Percentiles rank a stretch among this genome's conserved stretches.
Evolutionary conservation across 2,888 invertebrate species (phyloP).

Genomic region (Eupithecia abbreviata): DNA sequence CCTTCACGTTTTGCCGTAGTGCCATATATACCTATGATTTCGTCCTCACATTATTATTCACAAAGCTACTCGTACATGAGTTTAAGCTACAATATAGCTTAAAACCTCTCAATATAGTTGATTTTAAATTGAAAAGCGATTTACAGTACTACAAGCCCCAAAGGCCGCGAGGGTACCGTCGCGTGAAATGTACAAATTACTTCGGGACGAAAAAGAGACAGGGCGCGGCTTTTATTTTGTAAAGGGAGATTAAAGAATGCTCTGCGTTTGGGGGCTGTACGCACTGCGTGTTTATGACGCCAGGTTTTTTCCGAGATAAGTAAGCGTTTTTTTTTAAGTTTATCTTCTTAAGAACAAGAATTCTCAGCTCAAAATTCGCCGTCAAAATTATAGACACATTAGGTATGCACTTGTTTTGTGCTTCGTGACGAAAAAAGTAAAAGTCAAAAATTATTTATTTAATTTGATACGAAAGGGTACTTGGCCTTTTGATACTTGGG

Average conservation of each 20-base stretch:
- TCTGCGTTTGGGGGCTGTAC: constrained; percentile 35
- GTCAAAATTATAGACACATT: background rate
- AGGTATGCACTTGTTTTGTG: too few species aligned
- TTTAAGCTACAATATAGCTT: background rate
- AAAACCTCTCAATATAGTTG: constrained; percentile 9
- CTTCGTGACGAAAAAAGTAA: too few species aligned
- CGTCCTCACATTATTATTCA: background rate
- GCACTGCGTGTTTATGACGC: constrained; percentile 32
- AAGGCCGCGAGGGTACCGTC: constrained; percentile 22
- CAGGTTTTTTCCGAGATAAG: background rate
- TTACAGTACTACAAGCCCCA: constrained; percentile 9
- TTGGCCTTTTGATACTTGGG: too few species aligned
- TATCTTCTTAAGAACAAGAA: too few species aligned
- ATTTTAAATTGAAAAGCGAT: constrained; percentile 16
- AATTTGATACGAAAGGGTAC: too few species aligned
- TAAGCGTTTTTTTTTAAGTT: background rate
- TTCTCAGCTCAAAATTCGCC: too few species aligned
- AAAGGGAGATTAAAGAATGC: constrained; percentile 49
- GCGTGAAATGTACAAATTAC: constrained; percentile 43
- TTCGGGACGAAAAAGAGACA: constrained; percentile 29
- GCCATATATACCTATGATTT: background rate
- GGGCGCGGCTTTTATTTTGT: constrained; percentile 49
- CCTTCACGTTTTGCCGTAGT: background rate
- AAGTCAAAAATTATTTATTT: too few species aligned
- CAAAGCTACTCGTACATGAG: background rate